Percentiles rank a stretch among this genome's conserved stretches.
Conservation (phyloP, 2,888 invertebrate genomes). For the Synanthedon andrenaeformis region DNA sequence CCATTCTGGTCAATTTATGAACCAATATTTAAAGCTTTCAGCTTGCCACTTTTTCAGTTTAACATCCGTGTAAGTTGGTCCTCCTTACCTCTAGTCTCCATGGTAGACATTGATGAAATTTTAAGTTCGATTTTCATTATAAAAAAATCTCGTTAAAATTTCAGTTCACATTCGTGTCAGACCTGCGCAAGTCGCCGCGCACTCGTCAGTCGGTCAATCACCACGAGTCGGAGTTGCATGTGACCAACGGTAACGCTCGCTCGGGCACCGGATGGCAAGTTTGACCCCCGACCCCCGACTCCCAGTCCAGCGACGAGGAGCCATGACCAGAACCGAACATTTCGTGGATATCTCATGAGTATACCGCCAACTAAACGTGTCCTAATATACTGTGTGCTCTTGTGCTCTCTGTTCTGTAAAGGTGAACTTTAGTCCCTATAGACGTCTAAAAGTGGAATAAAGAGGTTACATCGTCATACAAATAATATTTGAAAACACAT, state of each 20-base stretch:
- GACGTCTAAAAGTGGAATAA: too few species aligned
- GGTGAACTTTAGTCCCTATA: too few species aligned
- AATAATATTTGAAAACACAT: too few species aligned
- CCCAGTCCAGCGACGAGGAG: conserved; percentile 23
- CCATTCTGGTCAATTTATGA: too few species aligned
- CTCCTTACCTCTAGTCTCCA: too few species aligned
- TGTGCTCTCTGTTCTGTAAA: not conserved
- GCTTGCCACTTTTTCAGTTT: too few species aligned
- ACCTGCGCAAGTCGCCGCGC: conserved; percentile 45
- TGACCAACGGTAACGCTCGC: conserved; percentile 52
- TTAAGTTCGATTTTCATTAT: too few species aligned
- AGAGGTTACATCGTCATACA: too few species aligned
- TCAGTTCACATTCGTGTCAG: conserved; percentile 55
- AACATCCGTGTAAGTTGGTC: too few species aligned
- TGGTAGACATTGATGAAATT: too few species aligned
- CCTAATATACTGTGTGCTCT: conserved; percentile 1
- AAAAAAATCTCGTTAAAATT: not conserved
- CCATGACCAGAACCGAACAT: conserved; percentile 37
- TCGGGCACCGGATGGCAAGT: conserved; percentile 43
- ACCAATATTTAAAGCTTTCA: too few species aligned
- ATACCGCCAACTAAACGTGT: conserved; percentile 17
- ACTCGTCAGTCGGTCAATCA: conserved; percentile 22
- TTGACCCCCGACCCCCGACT: conserved; percentile 40
- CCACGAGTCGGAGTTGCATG: conserved; percentile 49
- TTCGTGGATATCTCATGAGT: conserved; percentile 59